These are phyloP conservation scores for Cryptus armator DNA, from an alignment of 2,888 invertebrate species.

Conservation along the genomic window DNA sequence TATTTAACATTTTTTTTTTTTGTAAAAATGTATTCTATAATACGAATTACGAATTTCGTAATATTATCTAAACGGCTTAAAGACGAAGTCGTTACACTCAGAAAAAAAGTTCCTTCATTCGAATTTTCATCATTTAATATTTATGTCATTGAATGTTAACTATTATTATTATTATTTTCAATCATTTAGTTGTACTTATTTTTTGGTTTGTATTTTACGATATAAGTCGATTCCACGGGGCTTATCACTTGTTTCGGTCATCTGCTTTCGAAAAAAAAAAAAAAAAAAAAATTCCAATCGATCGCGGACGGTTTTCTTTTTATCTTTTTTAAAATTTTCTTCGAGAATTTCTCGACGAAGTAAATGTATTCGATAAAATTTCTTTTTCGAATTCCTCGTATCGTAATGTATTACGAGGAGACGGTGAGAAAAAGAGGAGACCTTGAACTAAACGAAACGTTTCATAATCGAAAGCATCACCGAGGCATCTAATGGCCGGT, in stretches of 20 bases:
- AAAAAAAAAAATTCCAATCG: neutral
- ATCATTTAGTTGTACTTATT: too few species aligned
- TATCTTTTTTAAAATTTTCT: neutral
- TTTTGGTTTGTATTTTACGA: too few species aligned
- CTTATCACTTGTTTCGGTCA: neutral
- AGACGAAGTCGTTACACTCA: too few species aligned
- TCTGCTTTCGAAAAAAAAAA: neutral
- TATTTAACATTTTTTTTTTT: too few species aligned
- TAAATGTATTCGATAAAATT: neutral
- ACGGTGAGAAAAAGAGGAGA: conserved; percentile 3
- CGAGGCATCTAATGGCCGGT: conserved; percentile 45
- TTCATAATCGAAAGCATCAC: conserved; percentile 59
- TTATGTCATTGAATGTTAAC: too few species aligned
- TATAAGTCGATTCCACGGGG: too few species aligned
- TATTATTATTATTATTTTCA: too few species aligned
- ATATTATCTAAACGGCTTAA: conserved; percentile 6
- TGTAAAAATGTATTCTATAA: too few species aligned
- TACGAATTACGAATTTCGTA: conserved; percentile 24
- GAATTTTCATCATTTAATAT: too few species aligned
- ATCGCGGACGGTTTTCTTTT: too few species aligned
- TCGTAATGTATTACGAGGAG: conserved; percentile 37
- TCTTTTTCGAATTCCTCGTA: neutral
- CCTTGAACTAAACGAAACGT: conserved; percentile 58
- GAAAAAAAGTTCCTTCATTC: too few species aligned
- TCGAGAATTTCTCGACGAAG: neutral